phyloP scores from a whole-genome alignment of 2,797 vertebrate genomes.

The Macropus fuliginosus region DNA sequence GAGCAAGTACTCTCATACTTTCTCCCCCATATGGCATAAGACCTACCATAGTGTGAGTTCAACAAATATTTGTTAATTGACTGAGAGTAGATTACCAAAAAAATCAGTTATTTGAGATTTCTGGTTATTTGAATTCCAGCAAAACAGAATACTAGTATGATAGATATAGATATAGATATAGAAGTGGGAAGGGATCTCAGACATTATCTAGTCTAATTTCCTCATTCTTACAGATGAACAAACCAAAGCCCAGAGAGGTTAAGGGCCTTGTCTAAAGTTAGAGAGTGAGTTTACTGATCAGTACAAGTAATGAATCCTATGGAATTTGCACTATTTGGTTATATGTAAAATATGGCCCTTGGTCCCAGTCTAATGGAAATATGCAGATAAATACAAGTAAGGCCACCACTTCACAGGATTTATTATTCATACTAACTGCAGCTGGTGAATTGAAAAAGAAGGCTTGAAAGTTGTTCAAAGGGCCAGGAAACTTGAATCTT shows the following conservation, averaged over 20 bases:
- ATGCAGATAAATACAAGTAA: background rate
- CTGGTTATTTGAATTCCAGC: slow-evolving; percentile 58
- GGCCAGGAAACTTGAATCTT: slow-evolving; percentile 57
- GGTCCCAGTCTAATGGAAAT: background rate
- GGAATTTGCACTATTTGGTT: background rate
- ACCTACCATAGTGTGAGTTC: slow-evolving; percentile 19
- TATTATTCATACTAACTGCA: background rate
- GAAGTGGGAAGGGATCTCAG: background rate
- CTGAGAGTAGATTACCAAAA: slow-evolving; percentile 8
- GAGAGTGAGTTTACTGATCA: background rate
- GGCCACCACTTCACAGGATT: background rate
- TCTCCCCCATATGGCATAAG: background rate
- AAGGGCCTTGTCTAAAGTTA: background rate
- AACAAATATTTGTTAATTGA: slow-evolving; percentile 48
- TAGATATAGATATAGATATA: background rate
- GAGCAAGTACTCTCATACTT: slow-evolving; percentile 11
- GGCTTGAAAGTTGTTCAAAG: slow-evolving; percentile 32
- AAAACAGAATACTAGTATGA: slow-evolving; percentile 46
- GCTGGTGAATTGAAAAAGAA: slow-evolving; percentile 21
- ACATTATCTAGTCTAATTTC: background rate
- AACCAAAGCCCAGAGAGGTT: background rate
- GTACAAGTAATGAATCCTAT: background rate
- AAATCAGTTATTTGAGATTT: slow-evolving; percentile 61
- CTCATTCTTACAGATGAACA: background rate
- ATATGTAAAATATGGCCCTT: background rate